Base-by-base conservation (phyloP, 35 echinoderm and acorn worm genomes). In the Strongylocentrotus purpuratus region DNA sequence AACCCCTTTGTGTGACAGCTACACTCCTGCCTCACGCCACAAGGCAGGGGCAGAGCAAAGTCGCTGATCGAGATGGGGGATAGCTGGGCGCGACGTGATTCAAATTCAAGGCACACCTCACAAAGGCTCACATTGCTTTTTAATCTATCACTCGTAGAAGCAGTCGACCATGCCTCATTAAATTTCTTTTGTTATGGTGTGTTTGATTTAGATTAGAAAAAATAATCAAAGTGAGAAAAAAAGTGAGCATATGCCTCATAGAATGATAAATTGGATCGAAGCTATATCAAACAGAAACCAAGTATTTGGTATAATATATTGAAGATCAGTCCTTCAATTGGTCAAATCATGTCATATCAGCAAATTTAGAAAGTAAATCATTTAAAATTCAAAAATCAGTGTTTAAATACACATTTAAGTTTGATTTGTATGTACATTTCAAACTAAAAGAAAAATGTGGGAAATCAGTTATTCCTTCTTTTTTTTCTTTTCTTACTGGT, bases 1-100 rank as follows among this genome's bases (percentile, higher is more conserved):
- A 78, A 78, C 65, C 65, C 65, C 65, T 78, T 78, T 78, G 65
- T 78, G 65, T 78, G 65, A 78, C 65, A n/a, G 65, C 65, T 78
- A 78, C 65, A 78, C 65, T 78, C 65, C 20, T n/a, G 65, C 65
- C 65, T 28, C 28, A 78, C 65, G 65, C 65, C 65, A 78, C 65
- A 7, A 78, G 65, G 65, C 65, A 78, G 65, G 25, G 65, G 65
- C 65, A 78, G 65, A 78, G 65, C 25, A 78, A 18, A 78, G 65
- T 78, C 65, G 20, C 28, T 25, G 65, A n/a, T 4, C 14, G 61
- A 28, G 65, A 78, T 28, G 28, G 22, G 22, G 65, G 65, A 78
- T 78, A n/a, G 52, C 28, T 78, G 65, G 65, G 65, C 4, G 20
- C 65, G 4, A 28, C 20, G 20, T 78, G 65, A 78, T 78, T 78